phyloP scores from a whole-genome alignment of 1,140 invertebrate species.

The Penaeus japonicus region DNA sequence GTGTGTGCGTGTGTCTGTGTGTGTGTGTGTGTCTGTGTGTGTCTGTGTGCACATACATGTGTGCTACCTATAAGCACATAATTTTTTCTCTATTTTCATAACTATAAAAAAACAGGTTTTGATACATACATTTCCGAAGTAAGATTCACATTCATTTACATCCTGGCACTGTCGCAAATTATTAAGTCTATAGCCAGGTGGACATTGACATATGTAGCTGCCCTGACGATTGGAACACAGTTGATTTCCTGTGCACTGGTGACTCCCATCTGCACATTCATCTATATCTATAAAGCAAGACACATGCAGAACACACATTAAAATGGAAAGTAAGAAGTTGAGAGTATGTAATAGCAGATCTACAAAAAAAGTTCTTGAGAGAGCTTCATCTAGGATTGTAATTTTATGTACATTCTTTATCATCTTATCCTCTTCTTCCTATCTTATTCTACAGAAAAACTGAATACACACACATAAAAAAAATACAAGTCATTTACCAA shows the following conservation, averaged over 20 bases:
- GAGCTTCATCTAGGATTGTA: neutral
- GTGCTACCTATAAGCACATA: neutral
- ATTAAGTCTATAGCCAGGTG: conserved; percentile 70
- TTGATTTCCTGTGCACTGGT: conserved; percentile 73
- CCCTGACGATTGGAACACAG: conserved; percentile 78
- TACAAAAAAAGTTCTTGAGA: neutral
- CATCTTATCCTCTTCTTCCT: no score
- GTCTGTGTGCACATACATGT: neutral
- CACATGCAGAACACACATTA: neutral
- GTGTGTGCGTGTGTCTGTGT: no score
- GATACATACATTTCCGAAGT: conserved; percentile 59
- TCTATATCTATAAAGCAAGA: conserved; percentile 62
- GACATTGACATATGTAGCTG: conserved; percentile 79
- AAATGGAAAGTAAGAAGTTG: neutral
- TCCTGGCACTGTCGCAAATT: conserved; percentile 69
- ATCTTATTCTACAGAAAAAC: neutral
- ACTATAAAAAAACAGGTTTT: neutral
- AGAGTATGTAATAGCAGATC: neutral
- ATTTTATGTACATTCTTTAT: neutral
- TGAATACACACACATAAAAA: neutral
- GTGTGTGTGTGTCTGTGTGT: no score
- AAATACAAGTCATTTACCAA: conserved; percentile 62
- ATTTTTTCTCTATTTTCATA: neutral
- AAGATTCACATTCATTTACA: conserved; percentile 72
- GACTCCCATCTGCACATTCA: conserved; percentile 63